phyloP scores from a whole-genome alignment of 2,797 vertebrate genomes.

The Esox masquinongy region DNA sequence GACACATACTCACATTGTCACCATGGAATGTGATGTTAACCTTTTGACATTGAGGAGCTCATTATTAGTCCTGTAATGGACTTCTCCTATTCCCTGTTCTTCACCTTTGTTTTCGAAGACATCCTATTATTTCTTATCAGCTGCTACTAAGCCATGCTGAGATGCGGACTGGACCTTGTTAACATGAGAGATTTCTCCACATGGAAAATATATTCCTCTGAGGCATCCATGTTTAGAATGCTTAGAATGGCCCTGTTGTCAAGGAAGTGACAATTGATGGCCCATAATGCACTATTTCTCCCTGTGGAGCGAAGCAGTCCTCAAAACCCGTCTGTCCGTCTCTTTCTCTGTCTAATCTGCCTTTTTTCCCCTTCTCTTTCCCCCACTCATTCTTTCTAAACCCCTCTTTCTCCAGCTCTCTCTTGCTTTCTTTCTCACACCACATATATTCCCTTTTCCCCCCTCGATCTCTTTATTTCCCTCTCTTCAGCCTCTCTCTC shows the following conservation, averaged over 20 bases:
- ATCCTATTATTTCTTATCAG: slow-evolving; percentile 28
- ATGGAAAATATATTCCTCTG: slow-evolving; percentile 7
- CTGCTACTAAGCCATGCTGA: slow-evolving; percentile 7
- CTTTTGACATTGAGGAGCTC: slow-evolving; percentile 20
- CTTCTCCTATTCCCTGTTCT: slow-evolving; percentile 8
- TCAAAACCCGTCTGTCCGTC: neutral
- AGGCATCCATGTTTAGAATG: neutral
- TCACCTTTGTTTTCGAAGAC: slow-evolving; percentile 6
- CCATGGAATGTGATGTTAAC: slow-evolving; percentile 8
- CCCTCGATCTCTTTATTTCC: too few species aligned
- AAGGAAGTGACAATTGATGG: slow-evolving; percentile 32
- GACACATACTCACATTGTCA: neutral
- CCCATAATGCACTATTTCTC: neutral
- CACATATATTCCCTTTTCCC: too few species aligned
- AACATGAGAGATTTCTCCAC: slow-evolving; percentile 33
- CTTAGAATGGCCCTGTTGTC: slow-evolving; percentile 26
- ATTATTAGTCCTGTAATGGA: slow-evolving; percentile 18
- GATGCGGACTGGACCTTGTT: slow-evolving; percentile 20
- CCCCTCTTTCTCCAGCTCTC: too few species aligned
- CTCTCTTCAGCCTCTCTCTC: too few species aligned
- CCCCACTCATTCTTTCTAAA: too few species aligned
- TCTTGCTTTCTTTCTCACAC: too few species aligned
- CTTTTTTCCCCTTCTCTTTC: too few species aligned
- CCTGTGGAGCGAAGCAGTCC: neutral
- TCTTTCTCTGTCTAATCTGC: too few species aligned